Percentiles rank a stretch among this genome's conserved stretches.
Evolutionary conservation across 1,140 invertebrate species (phyloP).

Genomic region (Eupristina koningsbergeri): DNA sequence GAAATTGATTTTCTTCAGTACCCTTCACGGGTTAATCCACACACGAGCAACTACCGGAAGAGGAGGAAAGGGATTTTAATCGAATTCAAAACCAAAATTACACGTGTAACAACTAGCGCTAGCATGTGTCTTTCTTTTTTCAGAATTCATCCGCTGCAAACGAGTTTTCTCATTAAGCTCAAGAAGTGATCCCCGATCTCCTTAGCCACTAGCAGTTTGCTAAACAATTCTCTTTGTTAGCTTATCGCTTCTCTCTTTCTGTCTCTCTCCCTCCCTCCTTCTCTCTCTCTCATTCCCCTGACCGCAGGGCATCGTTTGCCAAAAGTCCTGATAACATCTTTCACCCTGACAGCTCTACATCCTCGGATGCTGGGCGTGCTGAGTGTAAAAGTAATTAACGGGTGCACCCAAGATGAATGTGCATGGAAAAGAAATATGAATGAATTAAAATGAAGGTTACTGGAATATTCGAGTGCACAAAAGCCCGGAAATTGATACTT

Average conservation of each 20-base stretch:
- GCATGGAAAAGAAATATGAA: neutral
- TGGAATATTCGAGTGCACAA: neutral
- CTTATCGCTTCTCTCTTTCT: conserved; percentile 2
- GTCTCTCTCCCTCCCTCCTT: neutral
- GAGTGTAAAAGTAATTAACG: neutral
- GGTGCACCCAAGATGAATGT: neutral
- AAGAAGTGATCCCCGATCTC: neutral
- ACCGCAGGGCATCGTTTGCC: neutral
- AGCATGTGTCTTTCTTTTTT: no score
- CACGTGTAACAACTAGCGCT: no score
- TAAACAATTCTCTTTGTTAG: conserved; percentile 9
- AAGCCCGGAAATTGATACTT: neutral
- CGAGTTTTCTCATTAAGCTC: neutral
- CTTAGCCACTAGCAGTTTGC: neutral
- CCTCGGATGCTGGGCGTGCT: neutral
- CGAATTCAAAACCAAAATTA: no score
- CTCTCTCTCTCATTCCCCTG: no score
- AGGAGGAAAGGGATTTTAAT: no score
- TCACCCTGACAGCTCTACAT: neutral
- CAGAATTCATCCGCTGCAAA: no score
- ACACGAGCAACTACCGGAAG: no score
- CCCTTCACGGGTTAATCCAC: no score
- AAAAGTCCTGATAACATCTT: neutral
- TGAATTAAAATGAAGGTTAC: neutral
- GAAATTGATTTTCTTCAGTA: no score